Conservation (phyloP, 2,888 invertebrate species). For the Leptinotarsa rubiginosa region DNA sequence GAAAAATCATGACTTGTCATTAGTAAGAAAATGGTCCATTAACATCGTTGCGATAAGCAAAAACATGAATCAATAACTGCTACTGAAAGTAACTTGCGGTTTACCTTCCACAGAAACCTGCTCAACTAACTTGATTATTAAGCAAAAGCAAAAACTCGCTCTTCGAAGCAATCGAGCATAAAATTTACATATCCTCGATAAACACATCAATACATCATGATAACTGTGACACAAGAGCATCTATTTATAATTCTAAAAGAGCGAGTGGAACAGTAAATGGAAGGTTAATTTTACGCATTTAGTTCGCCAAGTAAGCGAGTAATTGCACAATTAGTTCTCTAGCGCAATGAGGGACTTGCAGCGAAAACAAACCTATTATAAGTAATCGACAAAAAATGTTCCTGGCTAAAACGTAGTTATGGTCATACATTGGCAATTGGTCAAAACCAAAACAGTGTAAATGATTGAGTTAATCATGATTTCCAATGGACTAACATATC, state of each 20-base stretch:
- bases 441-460: no score
- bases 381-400: not conserved
- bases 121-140: not conserved
- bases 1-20: not conserved
- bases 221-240: constrained; percentile 6
- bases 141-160: constrained; percentile 5
- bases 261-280: not conserved
- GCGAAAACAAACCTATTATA: not conserved
- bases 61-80: not conserved
- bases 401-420: not conserved
- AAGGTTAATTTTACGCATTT: not conserved
- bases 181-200: not conserved
- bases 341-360: not conserved
- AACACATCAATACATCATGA: not conserved
- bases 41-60: not conserved
- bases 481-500: no score
- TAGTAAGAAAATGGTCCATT: not conserved
- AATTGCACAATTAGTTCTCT: not conserved
- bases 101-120: not conserved
- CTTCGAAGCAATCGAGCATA: not conserved
- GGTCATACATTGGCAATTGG: not conserved
- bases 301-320: not conserved
- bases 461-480: no score
- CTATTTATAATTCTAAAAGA: not conserved
- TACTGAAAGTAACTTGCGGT: not conserved